These are phyloP conservation scores for Enteromius anoplus DNA, from an alignment of 2,797 vertebrate genomes.

Conservation along the genomic window DNA sequence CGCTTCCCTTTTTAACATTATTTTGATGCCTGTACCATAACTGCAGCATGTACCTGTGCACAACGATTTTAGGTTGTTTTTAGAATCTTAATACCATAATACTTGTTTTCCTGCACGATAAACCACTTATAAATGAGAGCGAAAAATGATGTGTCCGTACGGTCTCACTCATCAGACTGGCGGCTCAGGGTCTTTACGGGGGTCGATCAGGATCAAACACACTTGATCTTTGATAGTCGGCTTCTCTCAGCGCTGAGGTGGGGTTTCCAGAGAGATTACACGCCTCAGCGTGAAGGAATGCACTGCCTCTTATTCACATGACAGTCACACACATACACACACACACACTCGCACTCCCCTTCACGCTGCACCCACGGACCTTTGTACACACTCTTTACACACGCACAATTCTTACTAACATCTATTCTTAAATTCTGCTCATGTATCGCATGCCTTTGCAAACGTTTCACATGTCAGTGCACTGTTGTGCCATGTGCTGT, in stretches of 20 bases:
- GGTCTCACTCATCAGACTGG: background rate
- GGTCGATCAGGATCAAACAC: slow-evolving; percentile 40
- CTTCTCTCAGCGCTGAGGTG: slow-evolving; percentile 28
- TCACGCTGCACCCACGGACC: slow-evolving; percentile 12
- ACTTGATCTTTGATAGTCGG: slow-evolving; percentile 40
- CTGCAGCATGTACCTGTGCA: background rate
- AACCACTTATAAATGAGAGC: background rate
- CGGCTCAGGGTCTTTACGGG: background rate
- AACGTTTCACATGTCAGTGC: background rate
- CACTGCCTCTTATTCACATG: slow-evolving; percentile 75
- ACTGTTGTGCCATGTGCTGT: background rate
- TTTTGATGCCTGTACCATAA: background rate
- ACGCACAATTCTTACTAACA: background rate
- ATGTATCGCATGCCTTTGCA: background rate
- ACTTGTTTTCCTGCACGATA: background rate
- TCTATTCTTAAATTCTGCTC: background rate
- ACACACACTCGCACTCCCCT: background rate
- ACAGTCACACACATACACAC: slow-evolving; percentile 68
- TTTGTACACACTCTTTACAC: slow-evolving; percentile 26
- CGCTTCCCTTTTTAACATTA: background rate
- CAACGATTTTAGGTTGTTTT: background rate
- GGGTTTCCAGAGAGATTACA: slow-evolving; percentile 63
- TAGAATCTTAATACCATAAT: background rate
- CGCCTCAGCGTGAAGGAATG: slow-evolving; percentile 78
- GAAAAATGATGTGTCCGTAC: background rate